Conservation (phyloP, 2,888 invertebrate species). For the Abscondita cerata region DNA sequence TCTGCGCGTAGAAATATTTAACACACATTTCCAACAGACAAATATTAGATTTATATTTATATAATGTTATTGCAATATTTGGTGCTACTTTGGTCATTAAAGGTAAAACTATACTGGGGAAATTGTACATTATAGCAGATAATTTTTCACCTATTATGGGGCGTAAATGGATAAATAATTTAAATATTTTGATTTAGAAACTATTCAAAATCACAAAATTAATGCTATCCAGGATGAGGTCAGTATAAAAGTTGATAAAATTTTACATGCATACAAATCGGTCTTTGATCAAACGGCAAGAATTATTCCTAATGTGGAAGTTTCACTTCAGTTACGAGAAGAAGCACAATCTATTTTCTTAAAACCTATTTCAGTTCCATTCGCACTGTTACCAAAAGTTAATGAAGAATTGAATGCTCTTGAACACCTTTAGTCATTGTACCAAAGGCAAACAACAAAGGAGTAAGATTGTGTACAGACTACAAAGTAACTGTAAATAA, state of each 20-base stretch:
- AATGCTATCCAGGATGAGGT: neutral
- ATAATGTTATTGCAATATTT: no score
- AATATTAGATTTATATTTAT: no score
- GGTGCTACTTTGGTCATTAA: no score
- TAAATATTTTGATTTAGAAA: neutral
- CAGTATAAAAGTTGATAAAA: neutral
- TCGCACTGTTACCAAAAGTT: no score
- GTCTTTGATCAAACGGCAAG: neutral
- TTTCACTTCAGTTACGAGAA: neutral
- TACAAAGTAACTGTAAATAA: constrained; percentile 35
- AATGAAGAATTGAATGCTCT: constrained; percentile 4
- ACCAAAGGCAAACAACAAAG: constrained; percentile 28
- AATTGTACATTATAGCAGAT: no score
- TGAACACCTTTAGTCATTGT: constrained; percentile 21
- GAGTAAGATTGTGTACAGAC: constrained; percentile 34
- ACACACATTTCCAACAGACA: no score
- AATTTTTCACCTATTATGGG: no score
- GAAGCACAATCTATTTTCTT: neutral
- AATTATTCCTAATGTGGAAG: neutral
- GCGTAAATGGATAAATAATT: neutral
- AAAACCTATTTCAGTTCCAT: neutral
- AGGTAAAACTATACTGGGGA: no score
- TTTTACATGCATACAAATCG: neutral
- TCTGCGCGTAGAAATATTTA: no score
- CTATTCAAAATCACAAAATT: neutral